Percentiles rank a stretch among this genome's conserved stretches.
These are phyloP conservation scores for Oncorhynchus masou DNA, from an alignment of 2,113 vertebrate genomes.

Conservation along the genomic window DNA sequence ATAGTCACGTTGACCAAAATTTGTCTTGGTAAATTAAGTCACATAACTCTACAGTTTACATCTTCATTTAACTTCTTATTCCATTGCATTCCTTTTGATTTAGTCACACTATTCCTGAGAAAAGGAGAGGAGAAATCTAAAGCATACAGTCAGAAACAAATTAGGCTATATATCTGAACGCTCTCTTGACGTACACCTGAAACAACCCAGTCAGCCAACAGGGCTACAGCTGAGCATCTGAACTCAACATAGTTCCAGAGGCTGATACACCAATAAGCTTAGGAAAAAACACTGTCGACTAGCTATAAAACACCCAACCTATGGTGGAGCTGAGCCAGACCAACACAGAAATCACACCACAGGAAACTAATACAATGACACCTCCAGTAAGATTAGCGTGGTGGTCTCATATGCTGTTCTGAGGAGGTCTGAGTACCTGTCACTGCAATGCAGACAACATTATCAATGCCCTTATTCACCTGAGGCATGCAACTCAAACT, in stretches of 20 bases:
- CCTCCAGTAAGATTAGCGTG: constrained; percentile 10
- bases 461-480: no score
- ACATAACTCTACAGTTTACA: not conserved
- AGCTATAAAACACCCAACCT: constrained; percentile 6
- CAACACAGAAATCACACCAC: not conserved
- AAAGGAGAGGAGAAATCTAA: not conserved
- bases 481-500: no score
- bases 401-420: no score
- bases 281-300: constrained; percentile 19
- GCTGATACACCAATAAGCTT: constrained; percentile 31
- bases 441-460: no score
- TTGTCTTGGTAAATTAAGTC: not conserved
- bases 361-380: constrained; percentile 9
- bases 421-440: no score
- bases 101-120: not conserved
- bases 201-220: constrained; percentile 11
- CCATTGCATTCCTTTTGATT: not conserved
- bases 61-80: not conserved
- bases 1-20: not conserved
- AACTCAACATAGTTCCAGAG: not conserved
- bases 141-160: not conserved
- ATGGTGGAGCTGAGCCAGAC: constrained; percentile 6
- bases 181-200: not conserved
- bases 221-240: not conserved
- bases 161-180: not conserved